A percentile compares a stretch with the other conserved stretches of the same genome.
Conservation (phyloP, 2,888 invertebrate species). For the Pachliopta kotzebuea region DNA sequence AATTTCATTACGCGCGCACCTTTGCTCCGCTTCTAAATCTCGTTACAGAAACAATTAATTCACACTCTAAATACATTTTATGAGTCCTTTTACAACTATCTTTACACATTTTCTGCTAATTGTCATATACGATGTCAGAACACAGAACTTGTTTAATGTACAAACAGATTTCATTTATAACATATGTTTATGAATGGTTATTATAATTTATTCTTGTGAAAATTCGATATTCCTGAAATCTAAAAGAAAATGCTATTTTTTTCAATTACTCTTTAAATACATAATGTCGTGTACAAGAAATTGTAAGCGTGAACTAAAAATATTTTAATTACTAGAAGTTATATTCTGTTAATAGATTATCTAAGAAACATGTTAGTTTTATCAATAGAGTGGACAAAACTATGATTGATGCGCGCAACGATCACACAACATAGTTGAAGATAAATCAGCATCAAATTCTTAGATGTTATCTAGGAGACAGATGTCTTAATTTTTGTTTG, state of each 20-base stretch:
- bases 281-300: background rate
- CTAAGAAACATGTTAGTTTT: conserved; percentile 54
- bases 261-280: background rate
- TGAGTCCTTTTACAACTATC: conserved; percentile 11
- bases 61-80: conserved; percentile 22
- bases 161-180: background rate
- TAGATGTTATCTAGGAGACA: conserved; percentile 60
- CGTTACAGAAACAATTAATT: conserved; percentile 21
- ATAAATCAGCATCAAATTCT: conserved; percentile 46
- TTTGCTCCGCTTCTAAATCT: conserved; percentile 9
- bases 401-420: conserved; percentile 67
- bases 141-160: background rate
- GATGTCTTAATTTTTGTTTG: conserved; percentile 46
- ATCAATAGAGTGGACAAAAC: conserved; percentile 68
- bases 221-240: too few species aligned
- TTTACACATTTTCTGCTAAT: conserved; percentile 19
- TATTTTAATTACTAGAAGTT: conserved; percentile 34
- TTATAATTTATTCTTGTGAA: too few species aligned
- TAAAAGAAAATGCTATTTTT: too few species aligned
- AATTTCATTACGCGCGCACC: conserved; percentile 27
- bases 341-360: conserved; percentile 40
- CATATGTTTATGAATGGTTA: too few species aligned
- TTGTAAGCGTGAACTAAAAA: background rate
- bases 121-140: conserved; percentile 13
- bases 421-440: conserved; percentile 48